Conservation (phyloP, 2,888 invertebrate species). For the Protonemura montana region DNA sequence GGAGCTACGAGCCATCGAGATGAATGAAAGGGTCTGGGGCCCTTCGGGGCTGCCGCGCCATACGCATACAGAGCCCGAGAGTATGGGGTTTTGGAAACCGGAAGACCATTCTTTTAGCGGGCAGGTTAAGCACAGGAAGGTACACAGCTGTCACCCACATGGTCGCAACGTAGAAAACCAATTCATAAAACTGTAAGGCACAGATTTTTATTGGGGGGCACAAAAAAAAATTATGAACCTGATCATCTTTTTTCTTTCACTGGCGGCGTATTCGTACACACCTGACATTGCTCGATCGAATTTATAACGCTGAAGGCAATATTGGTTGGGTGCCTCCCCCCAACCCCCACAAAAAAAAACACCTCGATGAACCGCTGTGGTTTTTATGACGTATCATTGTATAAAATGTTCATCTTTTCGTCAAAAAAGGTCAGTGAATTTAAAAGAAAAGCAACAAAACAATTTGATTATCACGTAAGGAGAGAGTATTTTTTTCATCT, state of each 20-base stretch:
- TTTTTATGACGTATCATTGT: too few relatives aligned
- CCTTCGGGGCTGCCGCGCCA: not conserved
- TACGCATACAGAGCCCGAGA: not conserved
- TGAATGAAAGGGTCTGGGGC: constrained; percentile 41
- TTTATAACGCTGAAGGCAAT: not conserved
- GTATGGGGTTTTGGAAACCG: constrained; percentile 13
- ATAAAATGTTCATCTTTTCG: not conserved
- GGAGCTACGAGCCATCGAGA: constrained; percentile 19
- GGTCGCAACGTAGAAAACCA: constrained; percentile 18
- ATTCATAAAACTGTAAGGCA: constrained; percentile 24
- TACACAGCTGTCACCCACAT: constrained; percentile 28
- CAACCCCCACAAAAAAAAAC: too few relatives aligned
- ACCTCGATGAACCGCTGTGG: too few relatives aligned
- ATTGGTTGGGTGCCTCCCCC: not conserved
- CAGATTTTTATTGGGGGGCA: not conserved
- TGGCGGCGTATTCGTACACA: constrained; percentile 8
- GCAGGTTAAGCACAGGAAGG: constrained; percentile 35
- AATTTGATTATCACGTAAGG: not conserved
- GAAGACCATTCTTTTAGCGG: constrained; percentile 38
- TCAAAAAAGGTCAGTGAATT: not conserved
- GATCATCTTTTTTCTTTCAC: not conserved
- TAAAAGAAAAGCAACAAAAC: not conserved
- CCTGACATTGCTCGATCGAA: constrained; percentile 16
- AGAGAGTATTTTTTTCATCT: not conserved
- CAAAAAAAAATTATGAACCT: not conserved